Conservation (phyloP, 1,140 invertebrate species). For the Ericerus pela region DNA sequence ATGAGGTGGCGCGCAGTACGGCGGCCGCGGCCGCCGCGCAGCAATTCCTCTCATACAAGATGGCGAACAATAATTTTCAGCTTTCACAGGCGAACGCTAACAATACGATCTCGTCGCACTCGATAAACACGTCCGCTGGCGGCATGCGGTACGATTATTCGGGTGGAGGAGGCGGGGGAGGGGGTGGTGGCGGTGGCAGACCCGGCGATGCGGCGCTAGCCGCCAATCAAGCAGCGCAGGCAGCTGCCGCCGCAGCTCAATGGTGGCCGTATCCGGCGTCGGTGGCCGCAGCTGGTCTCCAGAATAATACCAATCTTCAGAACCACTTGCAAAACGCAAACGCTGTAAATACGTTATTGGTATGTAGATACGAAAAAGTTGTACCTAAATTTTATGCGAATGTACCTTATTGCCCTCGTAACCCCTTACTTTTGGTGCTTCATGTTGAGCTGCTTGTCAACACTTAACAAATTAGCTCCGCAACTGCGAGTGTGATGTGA, state of each 20-base stretch:
- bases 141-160: conserved; percentile 15
- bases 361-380: not conserved
- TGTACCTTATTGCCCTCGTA: too few species aligned
- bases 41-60: conserved; percentile 67
- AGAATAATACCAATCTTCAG: conserved; percentile 15
- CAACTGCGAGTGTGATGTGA: too few species aligned
- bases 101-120: conserved; percentile 13
- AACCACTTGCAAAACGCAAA: conserved; percentile 15
- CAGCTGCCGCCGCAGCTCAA: conserved; percentile 40
- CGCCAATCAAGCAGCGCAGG: conserved; percentile 27
- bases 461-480: too few species aligned
- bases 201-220: conserved; percentile 14
- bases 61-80: conserved; percentile 56
- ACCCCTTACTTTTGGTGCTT: too few species aligned
- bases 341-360: not conserved
- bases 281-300: conserved; percentile 1
- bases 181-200: conserved; percentile 26
- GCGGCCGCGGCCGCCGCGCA: conserved; percentile 38
- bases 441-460: too few species aligned
- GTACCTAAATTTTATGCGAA: too few species aligned
- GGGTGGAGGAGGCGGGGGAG: conserved; percentile 9
- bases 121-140: conserved; percentile 26
- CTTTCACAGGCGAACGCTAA: conserved; percentile 40
- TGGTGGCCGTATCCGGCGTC: conserved; percentile 37
- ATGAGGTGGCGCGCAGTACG: conserved; percentile 28